Evolutionary conservation across 2,888 invertebrate genomes (phyloP).

Genomic region (Pristionchus arcanus): DNA sequence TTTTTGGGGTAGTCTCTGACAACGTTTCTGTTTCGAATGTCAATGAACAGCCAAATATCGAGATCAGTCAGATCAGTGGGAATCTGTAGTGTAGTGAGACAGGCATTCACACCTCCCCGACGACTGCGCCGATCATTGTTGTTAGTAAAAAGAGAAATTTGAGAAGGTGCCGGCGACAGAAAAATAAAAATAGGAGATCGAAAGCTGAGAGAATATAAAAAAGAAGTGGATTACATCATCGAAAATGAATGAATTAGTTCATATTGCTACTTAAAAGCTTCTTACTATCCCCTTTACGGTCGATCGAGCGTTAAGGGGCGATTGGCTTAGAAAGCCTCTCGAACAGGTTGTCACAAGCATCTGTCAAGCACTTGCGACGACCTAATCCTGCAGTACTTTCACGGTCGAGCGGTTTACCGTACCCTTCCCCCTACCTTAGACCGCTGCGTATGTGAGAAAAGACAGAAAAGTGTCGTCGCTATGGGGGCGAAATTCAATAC

Average conservation of each 20-base stretch:
- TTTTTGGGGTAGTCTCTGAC: too few species aligned
- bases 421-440: neutral
- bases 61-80: neutral
- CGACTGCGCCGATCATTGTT: slow-evolving; percentile 25
- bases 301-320: neutral
- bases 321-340: neutral
- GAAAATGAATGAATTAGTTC: neutral
- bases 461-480: neutral
- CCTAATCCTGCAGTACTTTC: neutral
- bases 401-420: neutral
- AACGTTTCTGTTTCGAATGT: too few species aligned
- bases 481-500: slow-evolving; percentile 14
- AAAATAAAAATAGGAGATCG: neutral
- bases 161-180: neutral
- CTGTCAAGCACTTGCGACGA: neutral
- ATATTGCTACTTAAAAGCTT: neutral
- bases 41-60: neutral
- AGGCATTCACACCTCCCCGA: neutral
- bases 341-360: neutral
- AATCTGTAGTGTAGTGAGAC: neutral
- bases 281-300: neutral
- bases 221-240: neutral
- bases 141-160: slow-evolving; percentile 21
- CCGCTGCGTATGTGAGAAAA: neutral
- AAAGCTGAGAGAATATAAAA: neutral